phyloP scores from a whole-genome alignment of 2,797 vertebrate species.

The Malacoctenus gilli region DNA sequence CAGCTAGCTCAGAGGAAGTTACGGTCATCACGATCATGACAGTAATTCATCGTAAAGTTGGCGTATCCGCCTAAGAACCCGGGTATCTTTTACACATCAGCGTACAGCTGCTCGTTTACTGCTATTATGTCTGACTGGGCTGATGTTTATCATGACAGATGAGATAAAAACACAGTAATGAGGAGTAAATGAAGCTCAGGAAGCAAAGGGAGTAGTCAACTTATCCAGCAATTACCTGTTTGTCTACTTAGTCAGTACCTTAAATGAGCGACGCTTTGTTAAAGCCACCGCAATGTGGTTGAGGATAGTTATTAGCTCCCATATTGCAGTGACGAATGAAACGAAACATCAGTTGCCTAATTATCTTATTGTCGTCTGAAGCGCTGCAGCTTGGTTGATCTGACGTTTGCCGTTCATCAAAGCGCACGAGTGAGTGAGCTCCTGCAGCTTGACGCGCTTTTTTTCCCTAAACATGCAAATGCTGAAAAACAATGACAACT shows the following conservation, averaged over 20 bases:
- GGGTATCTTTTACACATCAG: slow-evolving; percentile 7
- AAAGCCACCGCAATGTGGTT: neutral
- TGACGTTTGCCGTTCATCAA: neutral
- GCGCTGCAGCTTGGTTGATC: neutral
- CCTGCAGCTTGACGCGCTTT: neutral
- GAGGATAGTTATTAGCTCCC: neutral
- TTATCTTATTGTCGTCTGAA: slow-evolving; percentile 4
- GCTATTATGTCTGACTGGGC: slow-evolving; percentile 11
- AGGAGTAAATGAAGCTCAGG: neutral
- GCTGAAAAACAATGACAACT: no score
- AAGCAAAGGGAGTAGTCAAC: neutral
- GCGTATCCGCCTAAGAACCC: neutral
- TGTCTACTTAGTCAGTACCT: neutral
- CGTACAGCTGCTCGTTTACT: slow-evolving; percentile 17
- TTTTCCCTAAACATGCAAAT: neutral
- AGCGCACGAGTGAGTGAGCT: neutral
- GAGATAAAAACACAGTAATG: slow-evolving; percentile 3
- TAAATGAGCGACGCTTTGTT: neutral
- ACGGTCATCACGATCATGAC: neutral
- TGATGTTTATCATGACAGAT: neutral
- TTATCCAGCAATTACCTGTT: neutral
- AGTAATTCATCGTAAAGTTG: slow-evolving; percentile 8
- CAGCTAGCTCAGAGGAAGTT: slow-evolving; percentile 14
- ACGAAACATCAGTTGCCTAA: slow-evolving; percentile 6
- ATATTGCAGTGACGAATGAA: neutral